These are phyloP conservation scores for Megalonaias nervosa DNA, from an alignment of 1,140 invertebrate species.

Conservation along the genomic window DNA sequence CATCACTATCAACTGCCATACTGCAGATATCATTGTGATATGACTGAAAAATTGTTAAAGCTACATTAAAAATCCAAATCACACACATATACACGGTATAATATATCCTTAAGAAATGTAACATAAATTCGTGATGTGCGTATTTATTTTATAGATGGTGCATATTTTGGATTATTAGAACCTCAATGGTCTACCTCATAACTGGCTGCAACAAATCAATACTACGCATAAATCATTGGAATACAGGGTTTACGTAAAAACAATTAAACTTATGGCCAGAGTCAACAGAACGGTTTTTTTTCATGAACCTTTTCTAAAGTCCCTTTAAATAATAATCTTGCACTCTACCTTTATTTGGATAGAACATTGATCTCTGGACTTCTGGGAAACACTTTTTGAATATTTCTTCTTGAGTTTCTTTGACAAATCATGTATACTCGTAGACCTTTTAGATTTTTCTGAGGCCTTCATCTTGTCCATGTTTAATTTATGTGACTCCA, in stretches of 20 bases:
- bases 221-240: too few relatives aligned
- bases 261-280: not conserved
- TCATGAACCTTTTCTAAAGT: not conserved
- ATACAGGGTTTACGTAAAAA: not conserved
- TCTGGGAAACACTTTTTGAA: conserved; percentile 44
- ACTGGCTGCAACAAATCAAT: too few relatives aligned
- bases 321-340: not conserved
- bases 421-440: conserved; percentile 55
- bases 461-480: conserved; percentile 16
- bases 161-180: too few relatives aligned
- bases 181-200: too few relatives aligned
- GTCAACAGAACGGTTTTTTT: not conserved
- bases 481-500: conserved; percentile 2
- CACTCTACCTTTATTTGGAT: conserved; percentile 24
- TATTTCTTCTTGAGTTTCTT: conserved; percentile 64
- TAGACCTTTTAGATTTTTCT: conserved; percentile 61
- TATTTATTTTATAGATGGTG: too few relatives aligned
- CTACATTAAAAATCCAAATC: too few relatives aligned
- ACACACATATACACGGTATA: too few relatives aligned
- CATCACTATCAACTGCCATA: too few relatives aligned
- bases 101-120: too few relatives aligned
- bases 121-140: too few relatives aligned
- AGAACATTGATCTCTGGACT: conserved; percentile 33
- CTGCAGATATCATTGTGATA: too few relatives aligned
- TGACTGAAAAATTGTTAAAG: too few relatives aligned